phyloP scores from a whole-genome alignment of 2,888 invertebrate species.

The Chydorus sphaericus region DNA sequence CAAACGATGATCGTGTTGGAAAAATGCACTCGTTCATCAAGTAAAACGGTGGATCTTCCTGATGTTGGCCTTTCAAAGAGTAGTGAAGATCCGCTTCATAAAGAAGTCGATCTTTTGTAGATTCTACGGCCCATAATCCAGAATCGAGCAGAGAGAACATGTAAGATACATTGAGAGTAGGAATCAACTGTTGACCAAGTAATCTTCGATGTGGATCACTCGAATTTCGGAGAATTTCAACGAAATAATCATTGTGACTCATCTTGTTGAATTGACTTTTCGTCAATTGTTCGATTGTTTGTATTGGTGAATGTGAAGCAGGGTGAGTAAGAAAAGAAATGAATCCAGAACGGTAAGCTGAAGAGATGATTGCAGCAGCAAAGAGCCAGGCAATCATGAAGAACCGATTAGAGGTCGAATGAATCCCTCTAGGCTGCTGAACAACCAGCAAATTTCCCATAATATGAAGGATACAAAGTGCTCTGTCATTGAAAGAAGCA shows the following conservation, averaged over 20 bases:
- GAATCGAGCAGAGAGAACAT: not conserved
- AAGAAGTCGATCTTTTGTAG: not conserved
- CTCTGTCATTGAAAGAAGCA: too few species aligned
- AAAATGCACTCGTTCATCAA: slow-evolving; percentile 5
- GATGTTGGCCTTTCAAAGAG: too few species aligned
- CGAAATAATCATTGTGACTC: slow-evolving; percentile 1
- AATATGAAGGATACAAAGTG: not conserved
- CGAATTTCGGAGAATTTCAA: slow-evolving; percentile 6
- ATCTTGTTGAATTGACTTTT: slow-evolving; percentile 15
- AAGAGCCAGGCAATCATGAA: slow-evolving; percentile 8
- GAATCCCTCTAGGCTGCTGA: not conserved
- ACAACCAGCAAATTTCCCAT: not conserved
- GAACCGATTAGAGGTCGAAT: not conserved
- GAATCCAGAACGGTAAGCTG: slow-evolving; percentile 35
- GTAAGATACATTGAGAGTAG: not conserved
- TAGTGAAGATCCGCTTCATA: not conserved
- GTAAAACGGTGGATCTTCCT: not conserved
- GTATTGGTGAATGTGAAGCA: slow-evolving; percentile 14
- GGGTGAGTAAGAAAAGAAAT: slow-evolving; percentile 22
- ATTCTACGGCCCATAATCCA: not conserved
- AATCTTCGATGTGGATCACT: slow-evolving; percentile 1
- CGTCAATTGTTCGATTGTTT: slow-evolving; percentile 18
- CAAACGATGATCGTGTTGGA: slow-evolving; percentile 1
- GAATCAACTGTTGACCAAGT: slow-evolving; percentile 5
- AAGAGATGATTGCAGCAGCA: slow-evolving; percentile 30